Base-by-base conservation (phyloP, 2,113 vertebrate genomes). In the Chaenocephalus aceratus region DNA sequence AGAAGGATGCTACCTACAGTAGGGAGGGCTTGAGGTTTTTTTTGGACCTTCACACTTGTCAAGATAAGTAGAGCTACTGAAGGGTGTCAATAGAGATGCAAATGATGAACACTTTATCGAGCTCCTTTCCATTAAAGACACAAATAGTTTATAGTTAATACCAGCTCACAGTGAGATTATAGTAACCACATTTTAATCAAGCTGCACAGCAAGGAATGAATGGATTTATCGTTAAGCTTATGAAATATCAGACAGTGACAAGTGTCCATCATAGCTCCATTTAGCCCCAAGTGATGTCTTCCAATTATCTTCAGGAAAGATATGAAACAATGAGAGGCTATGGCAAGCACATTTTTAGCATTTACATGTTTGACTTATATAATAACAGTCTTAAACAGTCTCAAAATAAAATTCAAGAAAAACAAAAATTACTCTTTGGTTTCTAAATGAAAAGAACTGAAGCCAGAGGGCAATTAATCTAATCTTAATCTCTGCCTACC, bases 141-240 rank as follows among this genome's bases (percentile, higher is more conserved):
- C 61, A 78, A 66, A 82, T 79, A 76, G 45, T n/a, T 59, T 9
- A 15, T 56, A 54, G 8, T 54, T 58, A 68, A 54, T 46, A 36
- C 4, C 26, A 74, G 51, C 48, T 64, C 46, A 65, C 11, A 79
- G 18, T n/a, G 83, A 54, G 8, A 65, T 9, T 54, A 51, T 49
- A 70, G 54, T n/a, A 67, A 48, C n/a, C 66, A 71, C 44, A 68
- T 77, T 79, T 84, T 74, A 88, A 88, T 86, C 53, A 69, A 59
- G 58, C 53, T 79, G 53, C 58, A 63, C 62, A 79, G 76, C 82
- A 46, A 62, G 79, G 65, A 72, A 63, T 68, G 64, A 72, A 85
- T 60, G 80, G 66, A 79, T 74, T 75, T 58, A 64, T 80, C 51
- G 16, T 60, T 85, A 7, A 80, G 61, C 34, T 44, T 45, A 49